Percentiles rank a stretch among this genome's conserved stretches.
These are phyloP conservation scores for Notothenia coriiceps DNA, from an alignment of 2,113 vertebrate genomes.

Conservation along the genomic window DNA sequence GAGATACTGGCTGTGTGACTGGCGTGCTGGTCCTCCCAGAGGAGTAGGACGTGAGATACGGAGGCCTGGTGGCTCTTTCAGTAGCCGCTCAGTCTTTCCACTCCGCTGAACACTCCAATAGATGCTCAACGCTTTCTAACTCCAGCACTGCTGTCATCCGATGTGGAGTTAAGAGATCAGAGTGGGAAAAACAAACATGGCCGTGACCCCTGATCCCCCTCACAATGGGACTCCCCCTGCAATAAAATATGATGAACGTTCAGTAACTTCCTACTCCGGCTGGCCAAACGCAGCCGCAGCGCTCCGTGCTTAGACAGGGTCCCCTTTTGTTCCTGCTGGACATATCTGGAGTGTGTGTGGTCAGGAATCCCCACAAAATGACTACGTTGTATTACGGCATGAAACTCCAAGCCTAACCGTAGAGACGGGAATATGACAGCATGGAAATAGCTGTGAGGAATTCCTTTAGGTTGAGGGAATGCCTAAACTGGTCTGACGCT, in stretches of 20 bases:
- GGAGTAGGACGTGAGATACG: conserved; percentile 12
- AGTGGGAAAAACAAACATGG: conserved; percentile 58
- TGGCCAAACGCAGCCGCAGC: conserved; percentile 55
- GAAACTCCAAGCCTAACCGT: conserved; percentile 66
- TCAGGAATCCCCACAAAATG: conserved; percentile 78
- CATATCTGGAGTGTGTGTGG: conserved; percentile 70
- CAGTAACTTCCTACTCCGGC: conserved; percentile 61
- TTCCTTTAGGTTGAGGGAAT: conserved; percentile 70
- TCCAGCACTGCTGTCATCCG: conserved; percentile 26
- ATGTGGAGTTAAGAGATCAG: conserved; percentile 57
- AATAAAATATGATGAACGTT: conserved; percentile 69
- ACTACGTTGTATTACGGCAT: conserved; percentile 67
- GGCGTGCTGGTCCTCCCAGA: background rate
- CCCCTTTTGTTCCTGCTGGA: conserved; percentile 45
- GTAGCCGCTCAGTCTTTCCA: background rate
- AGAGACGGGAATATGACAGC: conserved; percentile 61
- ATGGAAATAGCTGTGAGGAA: conserved; percentile 73
- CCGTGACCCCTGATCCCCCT: conserved; percentile 45
- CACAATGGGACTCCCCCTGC: conserved; percentile 59
- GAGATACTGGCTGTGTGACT: conserved; percentile 6
- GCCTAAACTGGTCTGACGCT: conserved; percentile 36
- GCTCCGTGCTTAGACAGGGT: conserved; percentile 49
- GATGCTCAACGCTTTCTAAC: conserved; percentile 38
- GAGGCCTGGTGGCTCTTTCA: background rate
- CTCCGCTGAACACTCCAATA: conserved; percentile 41